Evolutionary conservation across 1,140 invertebrate genomes (phyloP).

Genomic region (Steinernema khuongi): DNA sequence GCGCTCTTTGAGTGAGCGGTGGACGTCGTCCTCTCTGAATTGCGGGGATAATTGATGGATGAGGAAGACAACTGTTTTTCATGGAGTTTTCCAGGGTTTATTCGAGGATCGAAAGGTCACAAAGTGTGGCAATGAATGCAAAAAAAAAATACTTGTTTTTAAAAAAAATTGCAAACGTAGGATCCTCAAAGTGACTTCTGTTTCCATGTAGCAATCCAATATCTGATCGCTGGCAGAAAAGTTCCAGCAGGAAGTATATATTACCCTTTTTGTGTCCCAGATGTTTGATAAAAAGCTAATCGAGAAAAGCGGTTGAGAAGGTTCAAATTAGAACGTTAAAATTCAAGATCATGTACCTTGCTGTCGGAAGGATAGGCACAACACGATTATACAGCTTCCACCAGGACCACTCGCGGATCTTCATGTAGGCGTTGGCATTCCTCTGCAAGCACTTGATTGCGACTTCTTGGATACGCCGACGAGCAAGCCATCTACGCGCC

Average conservation of each 20-base stretch:
- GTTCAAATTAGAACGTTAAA: conserved; percentile 21
- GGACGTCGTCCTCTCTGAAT: conserved; percentile 1
- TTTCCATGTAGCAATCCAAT: not conserved
- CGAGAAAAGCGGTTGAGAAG: not conserved
- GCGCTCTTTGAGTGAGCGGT: not conserved
- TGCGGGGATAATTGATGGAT: no score
- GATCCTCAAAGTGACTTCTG: no score
- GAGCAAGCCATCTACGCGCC: conserved; percentile 43
- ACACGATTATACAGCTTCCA: conserved; percentile 45
- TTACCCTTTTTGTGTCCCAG: not conserved
- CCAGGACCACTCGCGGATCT: conserved; percentile 44
- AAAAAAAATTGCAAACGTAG: no score
- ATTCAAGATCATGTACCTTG: conserved; percentile 31
- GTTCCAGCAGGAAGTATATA: not conserved
- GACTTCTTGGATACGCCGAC: conserved; percentile 41
- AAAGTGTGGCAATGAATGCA: no score
- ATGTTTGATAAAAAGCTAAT: no score
- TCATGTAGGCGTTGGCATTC: conserved; percentile 39
- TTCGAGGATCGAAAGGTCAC: no score
- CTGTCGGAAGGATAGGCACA: conserved; percentile 34
- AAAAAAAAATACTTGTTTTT: no score
- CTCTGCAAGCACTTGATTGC: conserved; percentile 46
- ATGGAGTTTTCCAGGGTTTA: no score
- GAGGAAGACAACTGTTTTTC: no score
- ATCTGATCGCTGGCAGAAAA: not conserved